A percentile compares a stretch with the other conserved stretches of the same genome.
Evolutionary conservation across 2,113 vertebrate species (phyloP).

Genomic region (Sorex fumeus): DNA sequence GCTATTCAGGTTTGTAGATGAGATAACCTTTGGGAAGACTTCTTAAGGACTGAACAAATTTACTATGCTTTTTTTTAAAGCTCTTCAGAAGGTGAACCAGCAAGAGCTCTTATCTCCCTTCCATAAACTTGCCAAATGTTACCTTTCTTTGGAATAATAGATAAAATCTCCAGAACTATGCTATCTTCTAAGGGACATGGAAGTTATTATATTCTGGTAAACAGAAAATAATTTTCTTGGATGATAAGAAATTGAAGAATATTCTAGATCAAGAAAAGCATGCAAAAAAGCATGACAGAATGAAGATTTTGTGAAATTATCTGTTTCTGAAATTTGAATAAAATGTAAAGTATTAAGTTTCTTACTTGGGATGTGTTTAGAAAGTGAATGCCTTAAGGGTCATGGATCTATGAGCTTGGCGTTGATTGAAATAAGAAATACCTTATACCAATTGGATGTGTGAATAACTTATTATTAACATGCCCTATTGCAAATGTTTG

Average conservation of each 20-base stretch:
- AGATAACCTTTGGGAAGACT: not conserved
- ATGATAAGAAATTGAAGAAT: not conserved
- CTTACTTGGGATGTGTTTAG: not conserved
- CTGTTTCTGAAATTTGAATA: not conserved
- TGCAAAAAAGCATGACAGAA: not conserved
- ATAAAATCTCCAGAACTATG: not conserved
- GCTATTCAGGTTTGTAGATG: not conserved
- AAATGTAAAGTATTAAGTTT: not conserved
- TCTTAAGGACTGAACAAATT: not conserved
- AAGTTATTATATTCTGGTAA: not conserved
- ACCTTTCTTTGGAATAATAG: not conserved
- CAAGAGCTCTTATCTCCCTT: not conserved
- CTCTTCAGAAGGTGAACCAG: conserved; percentile 4
- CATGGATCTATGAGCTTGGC: not conserved
- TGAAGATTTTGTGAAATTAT: not conserved
- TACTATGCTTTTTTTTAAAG: not conserved
- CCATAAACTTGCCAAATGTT: not conserved
- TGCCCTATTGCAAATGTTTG: conserved; percentile 16
- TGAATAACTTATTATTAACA: conserved; percentile 23
- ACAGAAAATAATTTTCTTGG: not conserved
- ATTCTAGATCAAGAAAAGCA: not conserved
- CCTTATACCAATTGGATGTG: not conserved
- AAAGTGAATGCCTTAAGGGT: not conserved
- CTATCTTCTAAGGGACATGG: not conserved
- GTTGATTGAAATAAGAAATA: not conserved